These are phyloP conservation scores for Eulemur mongoz DNA, from an alignment of 2,797 vertebrate species.

Conservation along the genomic window DNA sequence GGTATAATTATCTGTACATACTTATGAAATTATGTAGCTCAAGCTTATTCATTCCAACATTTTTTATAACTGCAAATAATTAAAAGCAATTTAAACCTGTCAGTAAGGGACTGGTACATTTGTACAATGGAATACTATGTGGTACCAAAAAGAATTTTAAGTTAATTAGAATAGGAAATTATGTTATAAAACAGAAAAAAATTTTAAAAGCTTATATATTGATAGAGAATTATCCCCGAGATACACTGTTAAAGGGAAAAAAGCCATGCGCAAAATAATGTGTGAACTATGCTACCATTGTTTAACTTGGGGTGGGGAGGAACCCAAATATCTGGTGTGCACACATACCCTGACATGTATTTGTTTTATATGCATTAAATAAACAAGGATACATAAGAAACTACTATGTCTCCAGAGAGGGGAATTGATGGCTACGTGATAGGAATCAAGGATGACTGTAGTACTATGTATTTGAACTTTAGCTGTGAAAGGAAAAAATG, in stretches of 20 bases:
- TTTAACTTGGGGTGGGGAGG: neutral
- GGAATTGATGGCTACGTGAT: neutral
- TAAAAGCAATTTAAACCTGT: neutral
- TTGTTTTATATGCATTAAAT: neutral
- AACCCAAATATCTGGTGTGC: neutral
- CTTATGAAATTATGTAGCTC: neutral
- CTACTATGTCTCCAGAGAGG: neutral
- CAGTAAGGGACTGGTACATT: neutral
- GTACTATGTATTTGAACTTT: neutral
- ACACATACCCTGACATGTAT: neutral
- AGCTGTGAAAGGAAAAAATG: neutral
- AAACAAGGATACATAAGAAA: neutral
- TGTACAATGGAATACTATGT: neutral
- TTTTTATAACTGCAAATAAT: constrained; percentile 41
- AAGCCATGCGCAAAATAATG: neutral
- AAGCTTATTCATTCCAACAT: neutral
- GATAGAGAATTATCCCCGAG: neutral
- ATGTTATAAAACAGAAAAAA: neutral
- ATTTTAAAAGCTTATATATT: neutral
- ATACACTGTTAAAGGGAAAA: neutral
- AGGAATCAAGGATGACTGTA: neutral
- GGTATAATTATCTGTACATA: neutral
- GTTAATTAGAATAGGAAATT: neutral
- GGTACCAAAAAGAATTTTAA: neutral
- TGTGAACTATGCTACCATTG: neutral